These are phyloP conservation scores for Gandaritis pyraliata DNA, from an alignment of 2,888 invertebrate genomes.

Conservation along the genomic window DNA sequence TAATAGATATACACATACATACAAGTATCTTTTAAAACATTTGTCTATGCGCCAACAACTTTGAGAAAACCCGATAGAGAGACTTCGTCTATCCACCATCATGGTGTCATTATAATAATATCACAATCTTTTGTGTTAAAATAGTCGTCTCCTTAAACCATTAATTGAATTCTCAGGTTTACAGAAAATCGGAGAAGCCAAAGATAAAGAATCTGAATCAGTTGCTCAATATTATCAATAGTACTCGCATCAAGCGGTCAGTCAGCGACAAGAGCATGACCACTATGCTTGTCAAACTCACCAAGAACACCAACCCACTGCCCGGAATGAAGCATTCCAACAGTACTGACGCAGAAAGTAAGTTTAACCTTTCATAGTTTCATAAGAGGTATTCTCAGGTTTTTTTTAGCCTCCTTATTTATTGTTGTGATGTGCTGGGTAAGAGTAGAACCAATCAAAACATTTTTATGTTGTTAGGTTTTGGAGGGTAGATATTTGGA, in stretches of 20 bases:
- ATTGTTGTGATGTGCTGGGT: slow-evolving; percentile 4
- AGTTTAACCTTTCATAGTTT: slow-evolving; percentile 16
- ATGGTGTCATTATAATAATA: too few species aligned
- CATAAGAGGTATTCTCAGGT: neutral
- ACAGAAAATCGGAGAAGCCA: slow-evolving; percentile 56
- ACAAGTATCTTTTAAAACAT: too few species aligned
- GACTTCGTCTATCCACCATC: too few species aligned
- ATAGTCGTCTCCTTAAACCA: slow-evolving; percentile 1
- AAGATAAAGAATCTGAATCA: slow-evolving; percentile 39
- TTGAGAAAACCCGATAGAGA: too few species aligned
- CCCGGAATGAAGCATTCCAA: slow-evolving; percentile 60
- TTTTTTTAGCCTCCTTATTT: neutral
- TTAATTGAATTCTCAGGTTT: slow-evolving; percentile 56
- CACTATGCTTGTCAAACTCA: slow-evolving; percentile 72
- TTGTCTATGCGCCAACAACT: too few species aligned
- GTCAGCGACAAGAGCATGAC: slow-evolving; percentile 57
- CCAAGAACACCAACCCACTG: slow-evolving; percentile 56
- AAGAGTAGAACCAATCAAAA: neutral
- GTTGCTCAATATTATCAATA: slow-evolving; percentile 23
- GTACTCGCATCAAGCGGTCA: slow-evolving; percentile 59
- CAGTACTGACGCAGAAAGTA: slow-evolving; percentile 61
- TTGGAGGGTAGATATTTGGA: too few species aligned
- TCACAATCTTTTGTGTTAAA: neutral
- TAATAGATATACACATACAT: too few species aligned
- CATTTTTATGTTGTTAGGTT: too few species aligned